Evolutionary conservation across 2,888 invertebrate genomes (phyloP).

Genomic region (Caenorhabditis macrosperma): DNA sequence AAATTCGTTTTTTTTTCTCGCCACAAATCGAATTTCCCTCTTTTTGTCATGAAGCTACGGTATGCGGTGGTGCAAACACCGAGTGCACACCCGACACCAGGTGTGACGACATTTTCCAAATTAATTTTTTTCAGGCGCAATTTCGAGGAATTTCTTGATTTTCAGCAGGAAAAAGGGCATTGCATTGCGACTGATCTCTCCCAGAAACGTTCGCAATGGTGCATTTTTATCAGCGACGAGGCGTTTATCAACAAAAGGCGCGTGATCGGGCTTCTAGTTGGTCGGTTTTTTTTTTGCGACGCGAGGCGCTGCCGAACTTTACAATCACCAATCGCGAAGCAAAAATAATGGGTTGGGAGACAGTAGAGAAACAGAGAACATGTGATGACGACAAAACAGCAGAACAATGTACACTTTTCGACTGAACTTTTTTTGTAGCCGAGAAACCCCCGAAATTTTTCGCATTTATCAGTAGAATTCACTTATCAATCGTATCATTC

Average conservation of each 20-base stretch:
- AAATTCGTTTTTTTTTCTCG: neutral
- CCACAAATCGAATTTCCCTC: conserved; percentile 3
- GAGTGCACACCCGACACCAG: neutral
- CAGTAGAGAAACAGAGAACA: conserved; percentile 33
- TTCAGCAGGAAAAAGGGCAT: neutral
- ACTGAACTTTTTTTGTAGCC: conserved; percentile 1
- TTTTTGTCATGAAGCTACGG: neutral
- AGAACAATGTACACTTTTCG: conserved; percentile 40
- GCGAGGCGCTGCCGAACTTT: conserved; percentile 5
- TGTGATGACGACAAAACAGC: conserved; percentile 7
- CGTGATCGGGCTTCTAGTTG: conserved; percentile 14
- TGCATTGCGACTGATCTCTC: neutral
- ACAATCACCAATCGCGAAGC: conserved; percentile 9
- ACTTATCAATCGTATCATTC: neutral
- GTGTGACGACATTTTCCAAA: neutral
- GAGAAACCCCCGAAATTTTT: neutral
- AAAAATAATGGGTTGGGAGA: neutral
- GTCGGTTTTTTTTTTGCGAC: neutral
- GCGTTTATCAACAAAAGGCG: neutral
- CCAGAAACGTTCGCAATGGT: neutral
- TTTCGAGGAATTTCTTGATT: neutral
- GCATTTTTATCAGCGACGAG: neutral
- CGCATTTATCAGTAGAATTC: neutral
- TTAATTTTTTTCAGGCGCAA: neutral
- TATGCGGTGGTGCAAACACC: neutral